Evolutionary conservation across 2,113 vertebrate species (phyloP).

Genomic region (Octodon degus): DNA sequence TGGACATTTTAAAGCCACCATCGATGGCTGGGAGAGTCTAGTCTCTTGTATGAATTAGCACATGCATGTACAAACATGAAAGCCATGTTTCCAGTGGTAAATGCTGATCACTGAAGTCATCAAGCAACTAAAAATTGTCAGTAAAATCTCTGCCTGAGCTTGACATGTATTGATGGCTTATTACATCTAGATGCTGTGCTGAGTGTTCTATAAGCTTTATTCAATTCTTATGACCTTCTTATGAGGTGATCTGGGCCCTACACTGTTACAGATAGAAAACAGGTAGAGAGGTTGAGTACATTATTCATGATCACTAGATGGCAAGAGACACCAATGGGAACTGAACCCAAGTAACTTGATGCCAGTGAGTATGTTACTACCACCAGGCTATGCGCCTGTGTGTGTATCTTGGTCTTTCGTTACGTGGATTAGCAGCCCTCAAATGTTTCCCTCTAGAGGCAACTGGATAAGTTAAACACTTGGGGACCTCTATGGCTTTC

Average conservation of each 20-base stretch:
- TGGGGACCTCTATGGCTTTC: not conserved
- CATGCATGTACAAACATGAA: not conserved
- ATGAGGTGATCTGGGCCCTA: constrained; percentile 4
- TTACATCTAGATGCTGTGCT: not conserved
- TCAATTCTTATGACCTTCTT: not conserved
- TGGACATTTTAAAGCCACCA: constrained; percentile 16
- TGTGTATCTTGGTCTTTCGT: not conserved
- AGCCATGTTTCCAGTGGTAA: not conserved
- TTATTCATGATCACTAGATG: not conserved
- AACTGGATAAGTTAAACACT: not conserved
- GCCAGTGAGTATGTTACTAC: not conserved
- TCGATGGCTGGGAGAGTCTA: not conserved
- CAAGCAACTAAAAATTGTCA: not conserved
- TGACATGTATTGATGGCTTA: constrained; percentile 10
- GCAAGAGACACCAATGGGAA: not conserved
- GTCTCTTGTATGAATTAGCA: not conserved
- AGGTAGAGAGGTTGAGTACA: not conserved
- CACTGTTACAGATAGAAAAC: not conserved
- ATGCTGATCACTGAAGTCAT: not conserved
- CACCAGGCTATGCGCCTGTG: not conserved
- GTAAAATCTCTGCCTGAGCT: not conserved
- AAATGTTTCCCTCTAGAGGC: not conserved
- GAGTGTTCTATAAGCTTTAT: constrained; percentile 30
- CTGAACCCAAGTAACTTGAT: not conserved
- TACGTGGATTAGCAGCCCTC: not conserved